Base-by-base conservation (phyloP, 2,888 invertebrate genomes). In the Chouioia cunea region DNA sequence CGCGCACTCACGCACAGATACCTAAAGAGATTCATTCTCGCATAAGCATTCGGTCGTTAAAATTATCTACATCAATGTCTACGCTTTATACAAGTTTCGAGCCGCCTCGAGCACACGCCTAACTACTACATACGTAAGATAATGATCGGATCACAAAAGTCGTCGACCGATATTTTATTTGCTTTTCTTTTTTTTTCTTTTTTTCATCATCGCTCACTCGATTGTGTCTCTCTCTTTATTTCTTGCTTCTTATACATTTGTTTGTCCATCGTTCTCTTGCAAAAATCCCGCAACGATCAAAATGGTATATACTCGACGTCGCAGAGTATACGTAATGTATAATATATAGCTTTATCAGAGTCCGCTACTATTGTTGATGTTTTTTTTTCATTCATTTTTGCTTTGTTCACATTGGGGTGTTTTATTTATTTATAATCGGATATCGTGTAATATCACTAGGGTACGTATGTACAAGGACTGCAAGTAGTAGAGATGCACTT, bases 401-500 rank as follows among this genome's bases (percentile, higher is more conserved):
- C 10, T 36, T 36, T 36, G 10, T 36, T 10, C 10, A 36, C 10
- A n/a, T n/a, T n/a, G n/a, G n/a, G n/a, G n/a, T n/a, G n/a, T 36
- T 36, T 1, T 62, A 52, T 65, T 70, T 81, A 79, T 81, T 79
- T 81, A 79, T 81, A 81, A 80, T 76, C 78, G 76, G 80, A 79
- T 79, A 78, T 81, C 81, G 80, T 81, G 80, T 83, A 81, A 79
- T 84, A 83, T 84, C 82, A 82, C 83, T 85, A 83, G 82, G 85
- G 83, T 83, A 84, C 83, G 83, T 85, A 85, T 85, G 78, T 85
- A 85, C 85, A 85, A 57, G 78, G 79, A 77, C 80, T 78, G 83
- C 82, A 80, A 80, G 78, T 81, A 79, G 76, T 80, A 73, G 78
- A 81, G 79, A 79, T 82, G 81, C 78, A 77, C 73, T 63, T 65